Conservation (phyloP, 2,113 vertebrate genomes). For the Petromus typicus region DNA sequence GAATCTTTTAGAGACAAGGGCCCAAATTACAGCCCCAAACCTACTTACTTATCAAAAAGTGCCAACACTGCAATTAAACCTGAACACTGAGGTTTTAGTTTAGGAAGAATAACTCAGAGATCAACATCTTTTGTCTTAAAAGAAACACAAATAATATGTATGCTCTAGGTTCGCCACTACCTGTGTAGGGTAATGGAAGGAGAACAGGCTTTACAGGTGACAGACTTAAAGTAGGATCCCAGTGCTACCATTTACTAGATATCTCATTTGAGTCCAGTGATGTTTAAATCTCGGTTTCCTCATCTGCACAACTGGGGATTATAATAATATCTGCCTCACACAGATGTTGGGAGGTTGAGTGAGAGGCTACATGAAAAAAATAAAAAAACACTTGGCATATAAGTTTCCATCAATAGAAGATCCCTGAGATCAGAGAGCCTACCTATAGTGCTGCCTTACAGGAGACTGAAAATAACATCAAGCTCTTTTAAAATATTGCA, state of each 20-base stretch:
- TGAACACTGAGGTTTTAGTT: neutral
- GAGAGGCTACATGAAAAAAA: neutral
- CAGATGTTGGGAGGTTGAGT: neutral
- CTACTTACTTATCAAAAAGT: neutral
- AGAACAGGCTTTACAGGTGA: neutral
- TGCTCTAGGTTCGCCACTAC: neutral
- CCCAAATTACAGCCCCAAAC: too few relatives aligned
- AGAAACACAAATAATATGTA: neutral
- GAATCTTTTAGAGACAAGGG: neutral
- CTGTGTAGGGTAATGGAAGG: neutral
- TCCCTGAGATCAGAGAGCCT: neutral
- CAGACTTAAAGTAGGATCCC: conserved; percentile 1
- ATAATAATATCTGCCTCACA: neutral
- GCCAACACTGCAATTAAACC: neutral
- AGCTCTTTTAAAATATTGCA: conserved; percentile 19
- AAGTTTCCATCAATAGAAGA: neutral
- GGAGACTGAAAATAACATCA: neutral
- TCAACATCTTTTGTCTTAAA: neutral
- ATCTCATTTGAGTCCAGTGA: neutral
- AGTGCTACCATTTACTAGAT: conserved; percentile 9
- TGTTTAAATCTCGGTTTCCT: neutral
- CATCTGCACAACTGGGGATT: neutral
- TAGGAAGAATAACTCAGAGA: neutral
- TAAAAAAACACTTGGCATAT: neutral
- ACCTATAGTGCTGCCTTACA: neutral